phyloP scores from a whole-genome alignment of 2,888 invertebrate species.

The Heliconius hortense region DNA sequence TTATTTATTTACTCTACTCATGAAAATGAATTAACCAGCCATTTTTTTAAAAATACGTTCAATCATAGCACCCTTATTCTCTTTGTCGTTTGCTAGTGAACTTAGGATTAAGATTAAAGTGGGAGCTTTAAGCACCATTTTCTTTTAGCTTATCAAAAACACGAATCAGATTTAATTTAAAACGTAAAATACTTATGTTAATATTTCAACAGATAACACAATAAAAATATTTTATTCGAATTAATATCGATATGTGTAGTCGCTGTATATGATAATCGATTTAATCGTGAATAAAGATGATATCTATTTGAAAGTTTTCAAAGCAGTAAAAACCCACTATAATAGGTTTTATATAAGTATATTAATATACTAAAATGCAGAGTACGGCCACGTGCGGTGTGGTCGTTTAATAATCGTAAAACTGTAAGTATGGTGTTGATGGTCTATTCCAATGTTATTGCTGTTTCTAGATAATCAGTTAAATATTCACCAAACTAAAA shows the following conservation, averaged over 20 bases:
- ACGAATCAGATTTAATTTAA: background rate
- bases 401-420: slow-evolving; percentile 37
- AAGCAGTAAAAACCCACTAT: slow-evolving; percentile 22
- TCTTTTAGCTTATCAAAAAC: background rate
- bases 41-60: background rate
- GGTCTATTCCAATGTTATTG: slow-evolving; percentile 33
- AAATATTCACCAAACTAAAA: slow-evolving; percentile 31
- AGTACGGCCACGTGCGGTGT: slow-evolving; percentile 28
- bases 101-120: background rate
- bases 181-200: background rate
- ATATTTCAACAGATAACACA: background rate
- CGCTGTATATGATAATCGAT: slow-evolving; percentile 7
- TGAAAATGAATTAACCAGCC: background rate
- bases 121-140: background rate
- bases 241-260: slow-evolving; percentile 6
- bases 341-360: slow-evolving; percentile 23
- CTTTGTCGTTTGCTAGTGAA: slow-evolving; percentile 4
- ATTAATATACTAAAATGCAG: slow-evolving; percentile 27
- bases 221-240: background rate
- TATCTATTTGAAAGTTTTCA: slow-evolving; percentile 19
- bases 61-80: background rate
- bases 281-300: slow-evolving; percentile 19
- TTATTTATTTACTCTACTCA: background rate
- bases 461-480: slow-evolving; percentile 35
- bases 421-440: slow-evolving; percentile 33